phyloP scores from a whole-genome alignment of 2,888 invertebrate species.

The Pachydiplax longipennis region DNA sequence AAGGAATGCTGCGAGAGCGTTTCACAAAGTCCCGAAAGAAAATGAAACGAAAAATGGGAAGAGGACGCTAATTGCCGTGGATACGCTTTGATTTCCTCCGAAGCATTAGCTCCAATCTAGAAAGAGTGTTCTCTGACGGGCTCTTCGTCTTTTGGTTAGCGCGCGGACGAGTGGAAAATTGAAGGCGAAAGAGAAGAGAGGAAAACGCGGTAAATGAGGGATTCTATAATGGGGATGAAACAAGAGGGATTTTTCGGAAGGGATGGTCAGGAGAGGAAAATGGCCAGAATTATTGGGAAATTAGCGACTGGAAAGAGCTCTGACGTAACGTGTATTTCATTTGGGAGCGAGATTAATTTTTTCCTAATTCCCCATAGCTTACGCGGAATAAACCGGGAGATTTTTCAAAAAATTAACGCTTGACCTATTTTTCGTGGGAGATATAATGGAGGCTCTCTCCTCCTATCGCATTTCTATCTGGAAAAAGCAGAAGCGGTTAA shows the following conservation, averaged over 20 bases:
- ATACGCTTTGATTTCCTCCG: not conserved
- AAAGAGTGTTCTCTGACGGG: not conserved
- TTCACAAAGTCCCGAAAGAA: not conserved
- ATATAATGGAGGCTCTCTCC: not conserved
- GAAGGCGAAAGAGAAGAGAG: not conserved
- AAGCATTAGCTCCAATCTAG: not conserved
- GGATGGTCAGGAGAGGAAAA: not conserved
- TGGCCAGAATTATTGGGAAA: not conserved
- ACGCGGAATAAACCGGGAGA: not conserved
- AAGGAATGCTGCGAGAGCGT: not conserved
- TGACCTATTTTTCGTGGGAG: not conserved
- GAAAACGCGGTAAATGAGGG: not conserved
- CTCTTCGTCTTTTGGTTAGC: not conserved
- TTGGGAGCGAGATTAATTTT: not conserved
- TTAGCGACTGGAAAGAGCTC: not conserved
- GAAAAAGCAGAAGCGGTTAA: not conserved
- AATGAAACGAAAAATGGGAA: not conserved
- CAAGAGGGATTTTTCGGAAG: not conserved
- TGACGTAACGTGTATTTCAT: not conserved
- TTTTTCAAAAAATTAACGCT: not conserved
- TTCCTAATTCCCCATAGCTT: not conserved
- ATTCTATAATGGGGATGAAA: not conserved
- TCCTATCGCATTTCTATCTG: not conserved
- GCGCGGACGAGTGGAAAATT: not conserved
- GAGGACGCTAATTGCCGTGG: not conserved